Percentiles rank a stretch among this genome's conserved stretches.
These are phyloP conservation scores for Helostoma temminkii DNA, from an alignment of 2,797 vertebrate genomes.

Conservation along the genomic window DNA sequence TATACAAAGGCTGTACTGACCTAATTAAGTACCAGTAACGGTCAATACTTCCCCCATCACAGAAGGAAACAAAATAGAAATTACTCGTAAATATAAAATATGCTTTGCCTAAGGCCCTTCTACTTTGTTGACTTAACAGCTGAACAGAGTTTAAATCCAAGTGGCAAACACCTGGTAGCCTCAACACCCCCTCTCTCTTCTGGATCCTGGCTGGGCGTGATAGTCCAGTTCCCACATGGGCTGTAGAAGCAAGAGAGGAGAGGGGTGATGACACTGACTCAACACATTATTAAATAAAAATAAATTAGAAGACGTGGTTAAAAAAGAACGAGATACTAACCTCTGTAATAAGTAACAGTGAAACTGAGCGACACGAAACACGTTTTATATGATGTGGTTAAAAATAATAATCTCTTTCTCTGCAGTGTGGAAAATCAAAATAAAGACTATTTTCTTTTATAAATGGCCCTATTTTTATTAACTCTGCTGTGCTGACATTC, in stretches of 20 bases:
- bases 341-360: conserved; percentile 40
- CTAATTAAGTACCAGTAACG: too few species aligned
- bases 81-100: not conserved
- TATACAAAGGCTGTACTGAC: too few species aligned
- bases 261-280: conserved; percentile 11
- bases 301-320: conserved; percentile 14
- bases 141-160: not conserved
- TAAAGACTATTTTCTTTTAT: conserved; percentile 50
- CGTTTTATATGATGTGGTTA: conserved; percentile 46
- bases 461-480: conserved; percentile 49
- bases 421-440: conserved; percentile 51
- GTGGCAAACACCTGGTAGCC: not conserved
- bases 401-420: conserved; percentile 57
- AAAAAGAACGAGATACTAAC: conserved; percentile 9
- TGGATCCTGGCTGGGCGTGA: not conserved
- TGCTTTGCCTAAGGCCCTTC: too few species aligned
- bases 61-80: not conserved
- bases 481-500: conserved; percentile 72
- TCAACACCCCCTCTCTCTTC: not conserved
- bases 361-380: conserved; percentile 29
- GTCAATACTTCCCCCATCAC: too few species aligned
- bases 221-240: conserved; percentile 23
- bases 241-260: not conserved
- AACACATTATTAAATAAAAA: conserved; percentile 22
- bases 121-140: not conserved